Evolutionary conservation across 35 echinoderm and acorn worm species (phyloP), one percentile per base, ranked within the genome.

Genomic region (Ophioderma brevispina): DNA sequence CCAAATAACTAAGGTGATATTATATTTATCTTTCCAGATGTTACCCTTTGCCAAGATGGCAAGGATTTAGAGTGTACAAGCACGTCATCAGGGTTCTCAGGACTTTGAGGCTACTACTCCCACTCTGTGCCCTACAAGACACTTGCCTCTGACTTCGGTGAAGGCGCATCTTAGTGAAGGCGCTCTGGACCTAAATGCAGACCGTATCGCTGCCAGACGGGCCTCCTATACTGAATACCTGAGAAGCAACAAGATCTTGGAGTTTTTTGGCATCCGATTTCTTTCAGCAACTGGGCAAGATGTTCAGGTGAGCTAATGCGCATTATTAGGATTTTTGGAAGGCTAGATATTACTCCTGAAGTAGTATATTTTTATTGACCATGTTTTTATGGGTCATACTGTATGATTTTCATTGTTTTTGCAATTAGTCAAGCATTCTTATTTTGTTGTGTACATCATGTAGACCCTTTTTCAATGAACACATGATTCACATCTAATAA

Each of bases 131-230:
- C 79, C 93, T 6, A 77, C 95, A 35, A 93, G 95, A 81, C 87
- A 99, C 59, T 83, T 94, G 8, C 93, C 97, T 0, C 56, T 99
- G 85, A 86, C 91, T 0, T 85, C 93, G 39, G 97, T 99, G 35
- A 95, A 93, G 87, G 82, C 88, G 8, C 93, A 99, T 59, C 93
- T 99, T 21, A 52, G 15, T 25, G 93, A 99, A 37, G 97, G 94
- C 18, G 80, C 84, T 37, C 46, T 99, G 37, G 97, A 99, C 42
- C 64, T 99, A 17, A 99, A 99, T 82, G 97, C 91, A 39, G 97
- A 99, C 55, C 87, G 97, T 31, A 92, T 99, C 36, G n/a, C n/a
- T n/a, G n/a, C n/a, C n/a, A 64, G 97, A 40, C 76, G 90, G n/a
- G 87, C 87, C 31, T 93, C 95, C 63, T 99, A 94, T 93, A 55